Evolutionary conservation across 2,113 vertebrate species (phyloP).

Genomic region (Prinia subflava): DNA sequence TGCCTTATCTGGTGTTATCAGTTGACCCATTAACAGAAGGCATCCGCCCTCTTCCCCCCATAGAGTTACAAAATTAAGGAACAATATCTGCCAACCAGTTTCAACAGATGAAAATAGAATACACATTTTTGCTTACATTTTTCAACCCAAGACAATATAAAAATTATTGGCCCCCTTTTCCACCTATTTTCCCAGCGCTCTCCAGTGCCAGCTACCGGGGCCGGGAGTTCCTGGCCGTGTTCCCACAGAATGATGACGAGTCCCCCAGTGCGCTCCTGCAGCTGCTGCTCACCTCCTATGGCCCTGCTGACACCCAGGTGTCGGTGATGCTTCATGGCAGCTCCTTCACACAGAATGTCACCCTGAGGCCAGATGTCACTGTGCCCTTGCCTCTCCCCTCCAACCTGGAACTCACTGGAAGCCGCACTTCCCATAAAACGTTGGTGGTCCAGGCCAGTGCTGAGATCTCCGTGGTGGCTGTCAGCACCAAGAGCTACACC

Average conservation of each 20-base stretch:
- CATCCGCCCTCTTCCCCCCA: too few species aligned
- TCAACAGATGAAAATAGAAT: too few species aligned
- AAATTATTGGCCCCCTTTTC: not conserved
- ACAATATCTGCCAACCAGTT: too few species aligned
- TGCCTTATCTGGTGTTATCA: too few species aligned
- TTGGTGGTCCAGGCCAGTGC: conserved; percentile 54
- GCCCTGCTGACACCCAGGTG: not conserved
- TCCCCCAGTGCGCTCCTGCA: fast-evolving
- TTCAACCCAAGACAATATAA: not conserved
- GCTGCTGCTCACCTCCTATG: not conserved
- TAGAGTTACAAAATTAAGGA: too few species aligned
- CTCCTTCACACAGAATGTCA: not conserved
- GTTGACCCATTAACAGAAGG: too few species aligned
- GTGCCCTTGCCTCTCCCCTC: not conserved
- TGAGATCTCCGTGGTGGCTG: not conserved
- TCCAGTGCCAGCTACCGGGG: not conserved
- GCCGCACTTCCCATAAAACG: not conserved
- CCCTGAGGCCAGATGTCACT: not conserved
- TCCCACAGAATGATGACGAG: not conserved
- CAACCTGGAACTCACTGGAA: conserved; percentile 22
- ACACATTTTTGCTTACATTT: too few species aligned
- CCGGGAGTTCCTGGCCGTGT: not conserved
- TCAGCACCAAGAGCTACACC: not conserved
- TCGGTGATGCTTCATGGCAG: fast-evolving
- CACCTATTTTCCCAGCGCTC: fast-evolving